Evolutionary conservation across 2,113 vertebrate species (phyloP).

Genomic region (Corythaeola cristata): DNA sequence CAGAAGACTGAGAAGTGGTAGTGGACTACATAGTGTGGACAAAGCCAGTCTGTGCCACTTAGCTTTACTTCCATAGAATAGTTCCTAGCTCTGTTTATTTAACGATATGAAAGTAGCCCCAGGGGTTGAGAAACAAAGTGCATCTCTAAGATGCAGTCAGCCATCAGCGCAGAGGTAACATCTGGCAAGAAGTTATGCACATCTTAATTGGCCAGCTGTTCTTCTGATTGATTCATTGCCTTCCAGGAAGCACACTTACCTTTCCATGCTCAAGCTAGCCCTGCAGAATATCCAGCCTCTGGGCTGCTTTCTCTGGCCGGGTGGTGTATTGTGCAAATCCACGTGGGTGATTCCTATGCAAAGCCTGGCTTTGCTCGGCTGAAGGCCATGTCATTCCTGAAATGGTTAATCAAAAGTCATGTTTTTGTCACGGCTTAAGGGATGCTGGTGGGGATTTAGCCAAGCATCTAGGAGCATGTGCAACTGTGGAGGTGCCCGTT

Average conservation of each 20-base stretch:
- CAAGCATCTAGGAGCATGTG: background rate
- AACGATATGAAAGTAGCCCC: background rate
- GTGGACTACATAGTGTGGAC: background rate
- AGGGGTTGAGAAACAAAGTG: conserved; percentile 53
- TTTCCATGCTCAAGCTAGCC: background rate
- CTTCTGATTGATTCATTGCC: conserved; percentile 60
- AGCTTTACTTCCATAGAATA: background rate
- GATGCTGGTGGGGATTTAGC: background rate
- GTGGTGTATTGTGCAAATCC: background rate
- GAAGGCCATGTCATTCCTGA: background rate
- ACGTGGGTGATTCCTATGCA: background rate
- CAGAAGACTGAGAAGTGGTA: background rate
- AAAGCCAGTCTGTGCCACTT: background rate
- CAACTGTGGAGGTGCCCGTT: fast-evolving
- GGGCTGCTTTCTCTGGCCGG: background rate
- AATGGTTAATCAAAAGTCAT: background rate
- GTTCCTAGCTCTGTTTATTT: conserved; percentile 42
- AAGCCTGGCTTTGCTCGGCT: background rate
- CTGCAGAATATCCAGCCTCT: background rate
- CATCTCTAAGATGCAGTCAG: conserved; percentile 63
- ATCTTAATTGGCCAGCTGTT: conserved; percentile 61
- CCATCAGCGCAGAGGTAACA: conserved; percentile 58
- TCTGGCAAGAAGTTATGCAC: conserved; percentile 57
- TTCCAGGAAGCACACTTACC: conserved; percentile 8
- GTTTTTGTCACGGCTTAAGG: background rate